A percentile compares a stretch with the other conserved stretches of the same genome.
phyloP scores from a whole-genome alignment of 1,140 invertebrate species.

The Physella acuta region DNA sequence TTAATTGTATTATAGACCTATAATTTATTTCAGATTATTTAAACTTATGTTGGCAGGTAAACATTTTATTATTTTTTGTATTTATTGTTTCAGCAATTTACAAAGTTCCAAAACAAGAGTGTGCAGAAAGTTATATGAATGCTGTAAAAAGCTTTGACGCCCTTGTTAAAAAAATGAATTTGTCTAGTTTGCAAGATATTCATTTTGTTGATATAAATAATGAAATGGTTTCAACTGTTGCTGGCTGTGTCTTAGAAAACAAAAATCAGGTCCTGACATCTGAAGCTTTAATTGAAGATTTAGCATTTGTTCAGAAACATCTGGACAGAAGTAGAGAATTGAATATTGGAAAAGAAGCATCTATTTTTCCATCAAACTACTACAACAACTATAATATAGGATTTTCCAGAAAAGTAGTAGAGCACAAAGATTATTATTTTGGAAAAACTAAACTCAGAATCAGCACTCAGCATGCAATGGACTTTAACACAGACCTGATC shows the following conservation, averaged over 20 bases:
- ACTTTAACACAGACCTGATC: neutral
- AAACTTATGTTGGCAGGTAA: too few relatives aligned
- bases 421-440: neutral
- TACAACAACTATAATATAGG: too few relatives aligned
- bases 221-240: neutral
- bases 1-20: too few relatives aligned
- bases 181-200: neutral
- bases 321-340: too few relatives aligned
- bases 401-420: too few relatives aligned
- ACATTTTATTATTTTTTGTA: too few relatives aligned
- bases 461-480: neutral
- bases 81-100: neutral
- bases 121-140: conserved; percentile 6
- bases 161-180: neutral
- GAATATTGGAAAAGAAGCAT: too few relatives aligned
- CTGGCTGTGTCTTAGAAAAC: neutral
- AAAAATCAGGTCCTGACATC: neutral
- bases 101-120: neutral
- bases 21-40: too few relatives aligned
- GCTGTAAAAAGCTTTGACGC: conserved; percentile 5
- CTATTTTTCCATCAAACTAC: too few relatives aligned
- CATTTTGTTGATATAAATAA: conserved; percentile 12
- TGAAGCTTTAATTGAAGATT: neutral
- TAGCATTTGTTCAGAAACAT: neutral
- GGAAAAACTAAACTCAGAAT: neutral